Base-by-base conservation (phyloP, 2,888 invertebrate species). In the Ormyrus thymus region DNA sequence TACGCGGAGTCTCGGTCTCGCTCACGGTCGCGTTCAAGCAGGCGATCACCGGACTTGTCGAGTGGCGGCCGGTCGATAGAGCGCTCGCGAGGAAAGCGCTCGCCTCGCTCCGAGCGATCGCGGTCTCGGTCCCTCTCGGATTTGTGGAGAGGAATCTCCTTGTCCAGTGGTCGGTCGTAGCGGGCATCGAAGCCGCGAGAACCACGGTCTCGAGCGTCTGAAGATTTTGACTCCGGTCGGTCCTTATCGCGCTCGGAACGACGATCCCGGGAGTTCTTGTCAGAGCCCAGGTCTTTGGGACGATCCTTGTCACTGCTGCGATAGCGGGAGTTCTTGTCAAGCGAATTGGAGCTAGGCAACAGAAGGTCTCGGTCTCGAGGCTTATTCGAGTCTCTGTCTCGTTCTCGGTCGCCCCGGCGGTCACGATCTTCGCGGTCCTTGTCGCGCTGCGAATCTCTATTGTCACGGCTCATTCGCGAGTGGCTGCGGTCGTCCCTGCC, bases 331-430 rank as follows among this genome's bases (percentile, higher is more conserved):
- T 13, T 86, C 89, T 81, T 91, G n/a, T 74, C 86, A 5, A 64
- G 62, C 5, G 64, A 48, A 11, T 13, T 15, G 10, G 15, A 10
- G 15, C 48, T 46, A 45, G 55, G 10, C 4, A 46, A 13, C 15
- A n/a, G 15, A 46, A 58, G 71, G 0, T 66, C 71, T 7, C 90
- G 77, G 89, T 90, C 50, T 88, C 88, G 55, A 29, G 29, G 29
- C 4, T 29, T 29, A 29, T 29, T 29, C 29, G 29, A 29, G 89
- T 84, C 82, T 90, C 91, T 80, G n/a, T 91, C 87, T 46, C 91
- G 87, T 79, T 92, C 92, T 0, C 92, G 86, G 65, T 86, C 87
- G 13, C 85, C 82, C 50, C 75, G 70, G 80, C 13, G 83, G 62
- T 43, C 84, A 82, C 29, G 46, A 7, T 43, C 86, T 85, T 45